Conservation (phyloP, 2,113 vertebrate genomes). For the Coptodon rendalli region DNA sequence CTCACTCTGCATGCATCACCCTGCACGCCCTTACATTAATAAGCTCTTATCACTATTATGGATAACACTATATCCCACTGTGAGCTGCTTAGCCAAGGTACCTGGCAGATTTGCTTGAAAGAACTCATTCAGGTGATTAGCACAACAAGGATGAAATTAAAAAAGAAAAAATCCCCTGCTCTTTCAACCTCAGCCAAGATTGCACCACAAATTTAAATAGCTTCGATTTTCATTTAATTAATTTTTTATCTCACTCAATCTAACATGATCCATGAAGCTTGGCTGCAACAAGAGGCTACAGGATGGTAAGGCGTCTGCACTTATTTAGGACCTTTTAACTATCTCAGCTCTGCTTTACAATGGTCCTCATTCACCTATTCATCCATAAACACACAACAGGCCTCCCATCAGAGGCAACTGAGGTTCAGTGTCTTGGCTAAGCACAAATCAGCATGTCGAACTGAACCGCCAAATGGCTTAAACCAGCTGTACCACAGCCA, state of each 20-base stretch:
- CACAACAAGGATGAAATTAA: not conserved
- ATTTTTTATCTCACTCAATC: not conserved
- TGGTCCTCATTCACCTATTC: not conserved
- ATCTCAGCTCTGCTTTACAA: not conserved
- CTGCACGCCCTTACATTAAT: conserved; percentile 3
- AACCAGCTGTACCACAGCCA: not conserved
- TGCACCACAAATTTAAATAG: not conserved
- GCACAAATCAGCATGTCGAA: not conserved
- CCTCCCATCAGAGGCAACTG: not conserved
- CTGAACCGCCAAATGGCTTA: not conserved
- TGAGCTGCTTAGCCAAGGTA: conserved; percentile 6
- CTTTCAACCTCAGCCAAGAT: not conserved
- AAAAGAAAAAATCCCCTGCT: not conserved
- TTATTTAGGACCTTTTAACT: not conserved
- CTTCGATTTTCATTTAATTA: not conserved
- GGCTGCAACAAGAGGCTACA: not conserved
- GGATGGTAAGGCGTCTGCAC: not conserved
- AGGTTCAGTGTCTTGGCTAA: not conserved
- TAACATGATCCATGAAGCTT: not conserved
- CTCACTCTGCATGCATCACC: not conserved
- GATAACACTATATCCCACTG: not conserved
- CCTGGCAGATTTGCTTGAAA: conserved; percentile 10
- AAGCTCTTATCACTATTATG: conserved; percentile 19
- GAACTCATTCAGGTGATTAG: conserved; percentile 9
- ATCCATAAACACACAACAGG: not conserved